Evolutionary conservation across 1,140 invertebrate genomes (phyloP), one percentile per base, ranked within the genome.

Genomic region (Diorhabda carinulata): DNA sequence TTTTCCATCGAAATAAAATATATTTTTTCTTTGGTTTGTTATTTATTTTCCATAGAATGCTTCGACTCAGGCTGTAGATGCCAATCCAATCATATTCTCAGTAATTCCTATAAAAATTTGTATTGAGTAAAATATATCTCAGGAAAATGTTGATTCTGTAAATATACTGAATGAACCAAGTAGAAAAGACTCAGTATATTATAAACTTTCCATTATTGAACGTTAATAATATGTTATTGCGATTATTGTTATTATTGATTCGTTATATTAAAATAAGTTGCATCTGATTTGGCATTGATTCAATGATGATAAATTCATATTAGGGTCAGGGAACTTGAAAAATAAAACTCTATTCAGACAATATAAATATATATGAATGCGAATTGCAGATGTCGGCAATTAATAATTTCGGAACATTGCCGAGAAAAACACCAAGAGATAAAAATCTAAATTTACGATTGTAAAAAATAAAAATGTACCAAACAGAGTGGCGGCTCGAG

Each of bases 381-480:
- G 47, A 52, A 52, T 52, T 52, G 47, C 47, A 52, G 47, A 8
- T 52, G 47, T 52, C 47, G 47, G 47, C 47, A 52, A 52, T 52
- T 52, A 52, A 52, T 52, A 52, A 52, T n/a, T 52, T 52, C n/a
- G 47, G 47, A 52, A 52, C 47, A 52, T 52, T 52, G 47, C 47
- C 47, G 47, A 52, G 47, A 52, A 52, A 52, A 52, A 52, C n/a
- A 8, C 47, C 47, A 52, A 52, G 47, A 52, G 47, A 52, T 52
- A 52, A 52, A 52, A 52, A 52, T 52, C 47, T 52, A 52, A 52
- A 52, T 52, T 52, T 52, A 52, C 47, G 47, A 52, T 8, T 52
- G 47, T 52, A 52, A 52, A 52, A 52, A 52, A 52, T 52, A 52
- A 8, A 52, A 6, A 52, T 52, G n/a, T 52, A 52, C n/a, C 47